These are phyloP conservation scores for Pangasius macronema DNA, from an alignment of 2,797 vertebrate species.

Conservation along the genomic window DNA sequence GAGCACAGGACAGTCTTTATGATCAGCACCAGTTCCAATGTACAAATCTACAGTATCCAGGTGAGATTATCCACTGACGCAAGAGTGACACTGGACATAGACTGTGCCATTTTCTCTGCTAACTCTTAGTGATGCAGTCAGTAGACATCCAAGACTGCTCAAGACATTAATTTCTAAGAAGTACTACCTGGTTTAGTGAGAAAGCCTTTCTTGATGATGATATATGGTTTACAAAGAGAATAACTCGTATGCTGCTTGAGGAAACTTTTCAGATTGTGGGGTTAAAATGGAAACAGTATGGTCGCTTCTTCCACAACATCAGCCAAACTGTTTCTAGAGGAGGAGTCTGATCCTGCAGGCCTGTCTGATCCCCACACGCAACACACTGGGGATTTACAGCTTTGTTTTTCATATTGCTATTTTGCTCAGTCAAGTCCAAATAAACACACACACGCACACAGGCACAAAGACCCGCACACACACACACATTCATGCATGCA, in stretches of 20 bases:
- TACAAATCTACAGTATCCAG: background rate
- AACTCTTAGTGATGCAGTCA: background rate
- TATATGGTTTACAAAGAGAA: background rate
- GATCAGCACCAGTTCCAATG: background rate
- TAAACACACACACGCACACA: background rate
- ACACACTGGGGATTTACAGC: conserved; percentile 48
- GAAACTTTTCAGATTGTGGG: background rate
- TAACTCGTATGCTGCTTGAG: background rate
- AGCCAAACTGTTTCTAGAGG: conserved; percentile 15
- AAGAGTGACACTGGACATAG: background rate
- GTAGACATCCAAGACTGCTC: background rate
- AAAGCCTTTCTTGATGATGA: background rate
- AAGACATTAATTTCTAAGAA: background rate
- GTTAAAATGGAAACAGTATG: conserved; percentile 19
- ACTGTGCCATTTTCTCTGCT: background rate
- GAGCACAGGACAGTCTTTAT: background rate
- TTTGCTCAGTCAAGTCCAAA: background rate
- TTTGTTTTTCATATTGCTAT: conserved; percentile 45
- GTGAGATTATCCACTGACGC: background rate
- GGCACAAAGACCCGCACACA: background rate
- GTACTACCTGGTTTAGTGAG: background rate
- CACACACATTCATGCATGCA: background rate
- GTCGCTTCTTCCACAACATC: conserved; percentile 1
- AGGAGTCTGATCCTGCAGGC: conserved; percentile 10
- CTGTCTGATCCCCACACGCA: background rate